These are phyloP conservation scores for Clarias fuscus DNA, from an alignment of 2,797 vertebrate genomes.

Conservation along the genomic window DNA sequence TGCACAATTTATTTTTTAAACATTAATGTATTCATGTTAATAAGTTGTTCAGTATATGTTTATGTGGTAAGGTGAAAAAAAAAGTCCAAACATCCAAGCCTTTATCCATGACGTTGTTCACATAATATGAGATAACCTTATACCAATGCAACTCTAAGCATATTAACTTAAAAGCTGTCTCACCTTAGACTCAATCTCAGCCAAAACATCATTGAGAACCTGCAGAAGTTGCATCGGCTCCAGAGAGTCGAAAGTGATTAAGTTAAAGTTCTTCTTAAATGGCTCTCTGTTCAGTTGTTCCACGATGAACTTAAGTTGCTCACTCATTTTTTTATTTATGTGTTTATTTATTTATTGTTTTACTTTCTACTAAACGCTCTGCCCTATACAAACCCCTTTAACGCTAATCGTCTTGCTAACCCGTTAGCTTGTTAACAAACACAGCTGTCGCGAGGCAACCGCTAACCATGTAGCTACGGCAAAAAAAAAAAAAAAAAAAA, in stretches of 20 bases:
- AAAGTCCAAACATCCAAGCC: too few species aligned
- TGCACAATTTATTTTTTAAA: too few species aligned
- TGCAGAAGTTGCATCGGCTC: slow-evolving; percentile 92
- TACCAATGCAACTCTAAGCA: background rate
- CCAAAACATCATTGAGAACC: slow-evolving; percentile 89
- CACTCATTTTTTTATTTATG: slow-evolving; percentile 76
- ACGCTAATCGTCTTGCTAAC: background rate
- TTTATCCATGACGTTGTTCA: too few species aligned
- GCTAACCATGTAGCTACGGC: background rate
- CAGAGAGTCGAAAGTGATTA: slow-evolving; percentile 95
- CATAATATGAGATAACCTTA: too few species aligned
- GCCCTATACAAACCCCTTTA: background rate
- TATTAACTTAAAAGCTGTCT: background rate
- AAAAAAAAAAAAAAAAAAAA: background rate
- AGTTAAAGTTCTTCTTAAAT: slow-evolving; percentile 91
- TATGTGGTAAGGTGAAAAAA: too few species aligned
- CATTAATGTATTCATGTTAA: too few species aligned
- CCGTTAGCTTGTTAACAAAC: slow-evolving; percentile 17
- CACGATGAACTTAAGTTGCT: slow-evolving; percentile 92
- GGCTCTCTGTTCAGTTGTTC: slow-evolving; percentile 93
- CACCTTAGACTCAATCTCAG: slow-evolving; percentile 95
- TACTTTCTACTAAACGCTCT: background rate
- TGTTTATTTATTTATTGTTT: background rate
- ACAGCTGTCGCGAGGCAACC: background rate
- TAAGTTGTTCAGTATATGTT: too few species aligned